Percentiles rank a stretch among this genome's conserved stretches.
Conservation (phyloP, 1,140 invertebrate species). For the Trichonephila inaurata region DNA sequence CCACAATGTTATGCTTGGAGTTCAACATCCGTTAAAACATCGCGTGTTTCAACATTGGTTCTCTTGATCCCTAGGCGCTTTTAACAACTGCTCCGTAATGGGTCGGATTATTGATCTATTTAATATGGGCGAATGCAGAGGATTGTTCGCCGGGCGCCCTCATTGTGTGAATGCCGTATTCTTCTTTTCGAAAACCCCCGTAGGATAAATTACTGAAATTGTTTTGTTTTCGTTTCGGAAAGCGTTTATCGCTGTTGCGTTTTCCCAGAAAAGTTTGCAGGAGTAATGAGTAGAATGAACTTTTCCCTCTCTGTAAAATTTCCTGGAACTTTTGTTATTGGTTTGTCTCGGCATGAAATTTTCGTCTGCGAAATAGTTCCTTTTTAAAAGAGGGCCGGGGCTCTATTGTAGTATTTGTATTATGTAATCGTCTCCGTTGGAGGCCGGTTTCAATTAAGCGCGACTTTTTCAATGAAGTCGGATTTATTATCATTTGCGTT, state of each 20-base stretch:
- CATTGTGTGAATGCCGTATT: slow-evolving; percentile 12
- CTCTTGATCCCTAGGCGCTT: slow-evolving; percentile 10
- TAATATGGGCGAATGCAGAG: slow-evolving; percentile 6
- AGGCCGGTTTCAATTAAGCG: not conserved
- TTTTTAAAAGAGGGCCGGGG: too few relatives aligned
- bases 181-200: not conserved
- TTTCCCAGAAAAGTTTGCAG: not conserved
- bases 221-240: slow-evolving; percentile 15
- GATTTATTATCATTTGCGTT: too few relatives aligned
- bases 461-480: too few relatives aligned
- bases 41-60: not conserved
- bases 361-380: not conserved
- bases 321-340: not conserved
- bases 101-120: slow-evolving; percentile 45
- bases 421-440: not conserved
- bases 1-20: slow-evolving; percentile 7
- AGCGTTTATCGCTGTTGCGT: not conserved
- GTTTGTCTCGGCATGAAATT: slow-evolving; percentile 19
- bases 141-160: slow-evolving; percentile 18
- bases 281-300: slow-evolving; percentile 26
- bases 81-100: slow-evolving; percentile 51
- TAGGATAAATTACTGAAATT: slow-evolving; percentile 51
- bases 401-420: too few relatives aligned
- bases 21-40: slow-evolving; percentile 52
- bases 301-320: not conserved